Base-by-base conservation (phyloP, 2,797 vertebrate genomes). In the Valencia hispanica region DNA sequence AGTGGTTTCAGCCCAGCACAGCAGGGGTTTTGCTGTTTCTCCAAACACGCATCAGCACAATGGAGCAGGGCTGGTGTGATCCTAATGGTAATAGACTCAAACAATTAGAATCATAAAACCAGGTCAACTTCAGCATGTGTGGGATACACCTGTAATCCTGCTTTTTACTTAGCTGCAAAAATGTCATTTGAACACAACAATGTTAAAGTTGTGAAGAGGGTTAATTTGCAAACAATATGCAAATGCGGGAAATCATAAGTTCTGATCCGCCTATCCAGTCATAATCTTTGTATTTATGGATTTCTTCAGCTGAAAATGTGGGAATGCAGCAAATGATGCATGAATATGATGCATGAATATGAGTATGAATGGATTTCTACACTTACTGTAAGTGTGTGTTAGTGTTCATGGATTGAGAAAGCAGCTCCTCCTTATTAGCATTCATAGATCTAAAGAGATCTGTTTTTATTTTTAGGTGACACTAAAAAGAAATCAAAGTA, bases 61-160 rank as follows among this genome's bases (percentile, higher is more conserved):
- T 80, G 79, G 82, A 84, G 80, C 75, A 74, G 85, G 82, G 80
- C 79, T 74, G 66, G 80, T 75, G 81, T 85, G 89, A 92, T 84
- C 70, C 87, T 90, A 90, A 92, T 90, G 82, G 75, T 86, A 89
- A 86, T 82, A 51, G 85, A 90, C 87, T 86, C 82, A 90, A 88
- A 93, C 85, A 89, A 91, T 88, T 88, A 86, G 76, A 87, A 84
- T 79, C 78, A 78, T 59, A 72, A 85, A 84, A 77, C 78, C 53
- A 39, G 73, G 75, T 43, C 65, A 14, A 73, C 63, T 74, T 65
- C 41, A 68, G 75, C 32, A 5, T 12, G 50, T 73, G 74, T 73
- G 70, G 51, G 72, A 66, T 63, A 79, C 69, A 83, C 70, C 72
- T 82, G 66, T 75, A 77, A 80, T 81, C 74, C 66, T 0, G 48